Evolutionary conservation across 1,140 invertebrate genomes (phyloP).

Genomic region (Lerema accius): DNA sequence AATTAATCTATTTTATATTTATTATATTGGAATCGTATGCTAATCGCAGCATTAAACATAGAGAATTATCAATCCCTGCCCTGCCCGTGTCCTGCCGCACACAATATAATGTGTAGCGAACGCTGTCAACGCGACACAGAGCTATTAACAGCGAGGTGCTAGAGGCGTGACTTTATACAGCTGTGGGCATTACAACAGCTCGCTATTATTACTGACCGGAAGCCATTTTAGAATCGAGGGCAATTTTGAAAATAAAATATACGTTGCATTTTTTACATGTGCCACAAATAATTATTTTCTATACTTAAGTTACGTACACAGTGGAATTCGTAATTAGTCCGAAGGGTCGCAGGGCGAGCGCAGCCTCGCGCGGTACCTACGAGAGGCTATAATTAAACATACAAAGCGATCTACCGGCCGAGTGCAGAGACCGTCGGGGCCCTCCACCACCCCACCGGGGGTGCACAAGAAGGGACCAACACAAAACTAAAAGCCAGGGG

Average conservation of each 20-base stretch:
- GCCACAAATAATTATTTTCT: slow-evolving; percentile 16
- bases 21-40: too few species aligned
- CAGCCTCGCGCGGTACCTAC: slow-evolving; percentile 23
- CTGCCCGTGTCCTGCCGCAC: slow-evolving; percentile 3
- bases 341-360: slow-evolving; percentile 5
- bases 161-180: too few species aligned
- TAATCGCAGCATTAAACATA: too few species aligned
- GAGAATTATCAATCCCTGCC: slow-evolving; percentile 5
- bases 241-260: background rate
- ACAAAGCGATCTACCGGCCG: slow-evolving; percentile 29
- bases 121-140: too few species aligned
- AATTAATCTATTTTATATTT: too few species aligned
- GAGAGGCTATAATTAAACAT: slow-evolving; percentile 32
- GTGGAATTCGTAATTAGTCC: slow-evolving; percentile 25
- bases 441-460: slow-evolving; percentile 1
- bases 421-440: background rate
- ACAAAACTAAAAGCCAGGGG: slow-evolving; percentile 27
- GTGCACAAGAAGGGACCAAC: slow-evolving; percentile 11
- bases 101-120: too few species aligned
- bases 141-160: slow-evolving; percentile 25
- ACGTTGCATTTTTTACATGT: slow-evolving; percentile 27
- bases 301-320: slow-evolving; percentile 8
- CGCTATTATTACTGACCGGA: too few species aligned
- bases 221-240: too few species aligned
- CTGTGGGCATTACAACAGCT: too few species aligned